Conservation (phyloP, 1,140 invertebrate genomes). For the Alviniconcha marisindica region DNA sequence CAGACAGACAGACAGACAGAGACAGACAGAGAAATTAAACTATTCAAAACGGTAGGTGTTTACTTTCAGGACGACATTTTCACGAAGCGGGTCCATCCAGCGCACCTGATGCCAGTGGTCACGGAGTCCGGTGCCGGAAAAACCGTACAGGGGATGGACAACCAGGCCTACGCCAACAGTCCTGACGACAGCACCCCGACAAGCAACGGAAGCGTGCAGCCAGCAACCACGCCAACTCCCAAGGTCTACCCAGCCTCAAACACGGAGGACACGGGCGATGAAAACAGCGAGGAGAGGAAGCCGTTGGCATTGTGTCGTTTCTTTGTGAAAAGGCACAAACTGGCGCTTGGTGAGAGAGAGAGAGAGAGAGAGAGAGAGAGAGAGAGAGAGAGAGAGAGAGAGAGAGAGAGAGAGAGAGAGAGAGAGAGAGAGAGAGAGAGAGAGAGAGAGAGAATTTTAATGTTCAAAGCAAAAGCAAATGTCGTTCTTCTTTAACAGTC, state of each 20-base stretch:
- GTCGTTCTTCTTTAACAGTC: neutral
- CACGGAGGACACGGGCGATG: neutral
- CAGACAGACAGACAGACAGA: neutral
- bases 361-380: neutral
- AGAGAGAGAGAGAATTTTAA: too few relatives aligned
- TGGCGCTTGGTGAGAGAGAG: neutral
- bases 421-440: neutral
- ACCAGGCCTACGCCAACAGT: too few relatives aligned
- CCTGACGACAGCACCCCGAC: neutral
- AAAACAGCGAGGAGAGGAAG: neutral
- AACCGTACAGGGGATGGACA: neutral
- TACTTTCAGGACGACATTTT: neutral
- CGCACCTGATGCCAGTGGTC: neutral
- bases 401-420: neutral
- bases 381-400: neutral
- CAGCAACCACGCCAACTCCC: neutral
- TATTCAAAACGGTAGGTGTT: neutral
- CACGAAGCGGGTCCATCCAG: neutral
- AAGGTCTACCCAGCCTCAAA: neutral
- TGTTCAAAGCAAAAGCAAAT: neutral
- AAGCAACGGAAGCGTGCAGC: neutral
- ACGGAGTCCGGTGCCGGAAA: neutral
- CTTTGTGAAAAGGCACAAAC: neutral
- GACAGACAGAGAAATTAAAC: neutral
- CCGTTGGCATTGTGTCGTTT: neutral